Percentiles rank a stretch among this genome's conserved stretches.
These are phyloP conservation scores for Tragelaphus scriptus DNA, from an alignment of 2,113 vertebrate species.

Conservation along the genomic window DNA sequence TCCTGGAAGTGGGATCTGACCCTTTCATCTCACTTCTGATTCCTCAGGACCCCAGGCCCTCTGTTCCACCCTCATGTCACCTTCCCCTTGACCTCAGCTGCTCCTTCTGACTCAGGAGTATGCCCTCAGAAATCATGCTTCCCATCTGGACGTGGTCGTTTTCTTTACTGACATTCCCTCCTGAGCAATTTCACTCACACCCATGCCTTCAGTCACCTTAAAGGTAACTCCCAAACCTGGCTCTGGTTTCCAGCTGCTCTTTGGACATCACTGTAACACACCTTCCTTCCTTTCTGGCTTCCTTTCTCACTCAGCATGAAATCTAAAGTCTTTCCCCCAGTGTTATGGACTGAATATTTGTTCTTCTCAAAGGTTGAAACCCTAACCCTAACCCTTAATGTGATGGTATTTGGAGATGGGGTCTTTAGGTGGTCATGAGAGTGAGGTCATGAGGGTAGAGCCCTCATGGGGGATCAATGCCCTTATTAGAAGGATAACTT, in stretches of 20 bases:
- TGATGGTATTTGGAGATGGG: neutral
- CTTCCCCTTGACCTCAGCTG: neutral
- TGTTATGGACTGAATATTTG: neutral
- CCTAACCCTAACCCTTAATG: neutral
- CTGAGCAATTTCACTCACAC: neutral
- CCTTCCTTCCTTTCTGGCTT: neutral
- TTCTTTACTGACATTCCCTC: neutral
- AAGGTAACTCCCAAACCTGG: neutral
- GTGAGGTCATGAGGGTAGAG: neutral
- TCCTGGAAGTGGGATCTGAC: neutral
- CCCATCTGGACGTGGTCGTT: neutral
- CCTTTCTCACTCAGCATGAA: neutral
- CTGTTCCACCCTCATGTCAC: neutral
- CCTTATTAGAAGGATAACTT: neutral
- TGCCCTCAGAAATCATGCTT: neutral
- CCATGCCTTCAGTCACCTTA: neutral
- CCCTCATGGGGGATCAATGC: neutral
- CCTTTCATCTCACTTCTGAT: neutral
- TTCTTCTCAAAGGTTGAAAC: neutral
- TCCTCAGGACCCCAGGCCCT: neutral
- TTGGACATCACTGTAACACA: neutral
- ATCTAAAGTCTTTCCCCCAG: neutral
- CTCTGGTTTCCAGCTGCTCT: neutral
- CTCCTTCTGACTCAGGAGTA: neutral
- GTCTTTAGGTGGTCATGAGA: neutral